Conservation (phyloP, 2,888 invertebrate genomes). For the Neoascia interrupta region DNA sequence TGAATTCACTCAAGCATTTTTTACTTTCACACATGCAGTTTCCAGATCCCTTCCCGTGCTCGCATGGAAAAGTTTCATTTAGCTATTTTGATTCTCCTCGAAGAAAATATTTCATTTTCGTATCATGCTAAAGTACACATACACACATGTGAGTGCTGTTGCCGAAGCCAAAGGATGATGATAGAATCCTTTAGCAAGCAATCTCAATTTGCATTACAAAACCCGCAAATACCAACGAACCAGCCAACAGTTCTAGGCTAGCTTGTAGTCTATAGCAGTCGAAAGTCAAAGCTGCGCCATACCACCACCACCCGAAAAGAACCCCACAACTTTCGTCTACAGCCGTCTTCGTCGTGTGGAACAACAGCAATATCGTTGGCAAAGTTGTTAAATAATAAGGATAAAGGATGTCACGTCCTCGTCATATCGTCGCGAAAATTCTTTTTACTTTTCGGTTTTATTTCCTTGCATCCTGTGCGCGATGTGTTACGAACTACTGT, state of each 20-base stretch:
- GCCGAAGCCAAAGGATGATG: too few species aligned
- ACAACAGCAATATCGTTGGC: constrained; percentile 62
- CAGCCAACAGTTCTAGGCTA: constrained; percentile 20
- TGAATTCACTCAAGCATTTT: constrained; percentile 21
- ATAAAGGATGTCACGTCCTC: constrained; percentile 64
- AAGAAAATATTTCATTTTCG: constrained; percentile 50
- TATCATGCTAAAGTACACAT: too few species aligned
- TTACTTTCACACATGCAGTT: constrained; percentile 1
- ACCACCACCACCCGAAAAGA: too few species aligned
- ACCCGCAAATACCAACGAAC: constrained; percentile 43
- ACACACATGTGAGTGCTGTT: not conserved
- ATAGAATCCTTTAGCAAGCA: constrained; percentile 54
- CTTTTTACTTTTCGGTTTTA: constrained; percentile 14
- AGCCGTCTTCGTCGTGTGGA: constrained; percentile 12
- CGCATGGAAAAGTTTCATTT: constrained; percentile 42
- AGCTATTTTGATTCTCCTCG: constrained; percentile 29
- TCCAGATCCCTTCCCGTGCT: too few species aligned
- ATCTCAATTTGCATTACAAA: constrained; percentile 62
- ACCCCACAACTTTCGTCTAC: constrained; percentile 5
- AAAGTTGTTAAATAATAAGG: constrained; percentile 63
- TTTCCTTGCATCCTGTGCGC: constrained; percentile 38
- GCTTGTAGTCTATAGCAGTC: too few species aligned
- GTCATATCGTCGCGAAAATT: constrained; percentile 4
- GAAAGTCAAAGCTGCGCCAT: too few species aligned
- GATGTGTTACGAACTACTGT: too few species aligned